Evolutionary conservation across 2,113 vertebrate species (phyloP), one percentile per base, ranked within the genome.

Genomic region (Pseudorectes ferrugineus): DNA sequence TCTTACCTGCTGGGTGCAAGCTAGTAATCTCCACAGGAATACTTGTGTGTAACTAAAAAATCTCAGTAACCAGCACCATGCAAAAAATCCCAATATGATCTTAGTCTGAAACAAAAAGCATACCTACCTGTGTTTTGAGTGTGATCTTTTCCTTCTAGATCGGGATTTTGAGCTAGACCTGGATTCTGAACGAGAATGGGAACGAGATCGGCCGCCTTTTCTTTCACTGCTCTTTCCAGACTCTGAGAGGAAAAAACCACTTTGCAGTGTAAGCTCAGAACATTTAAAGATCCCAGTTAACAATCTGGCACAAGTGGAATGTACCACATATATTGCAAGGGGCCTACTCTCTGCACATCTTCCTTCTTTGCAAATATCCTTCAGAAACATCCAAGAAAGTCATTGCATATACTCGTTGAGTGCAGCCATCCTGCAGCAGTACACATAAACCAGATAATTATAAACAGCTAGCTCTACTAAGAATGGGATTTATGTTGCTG

Each of bases 121-220:
- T 5, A 93, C 97, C 59, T 89, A 99, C 99, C 99, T 98, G 98
- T 98, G 98, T 95, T 98, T 99, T 52, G 99, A 99, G 33, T 96
- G 98, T 35, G 99, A 99, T 72, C 98, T 98, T 97, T 98, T 99
- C 97, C 98, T 98, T 89, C 97, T 97, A 89, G 98, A 98, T 90
- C 94, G 97, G 63, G 98, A 98, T 95, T 96, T 98, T 74, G 98
- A 98, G 68, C 96, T 98, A 66, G 99, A 99, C 85, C 96, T 98
- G 87, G 99, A 99, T 91, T 97, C 98, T 82, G 98, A 98, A 87
- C 94, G 98, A 33, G 98, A 98, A 90, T 97, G 98, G 61, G 98
- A 99, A 91, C 95, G 98, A 83, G 99, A 99, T 92, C 97, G 98
- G 68, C 97, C 98, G 63, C 93, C 97, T 97, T 98, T 96, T 96